A percentile compares a stretch with the other conserved stretches of the same genome.
phyloP scores from a whole-genome alignment of 2,797 vertebrate genomes.

The Sebastes kiyomatsui region DNA sequence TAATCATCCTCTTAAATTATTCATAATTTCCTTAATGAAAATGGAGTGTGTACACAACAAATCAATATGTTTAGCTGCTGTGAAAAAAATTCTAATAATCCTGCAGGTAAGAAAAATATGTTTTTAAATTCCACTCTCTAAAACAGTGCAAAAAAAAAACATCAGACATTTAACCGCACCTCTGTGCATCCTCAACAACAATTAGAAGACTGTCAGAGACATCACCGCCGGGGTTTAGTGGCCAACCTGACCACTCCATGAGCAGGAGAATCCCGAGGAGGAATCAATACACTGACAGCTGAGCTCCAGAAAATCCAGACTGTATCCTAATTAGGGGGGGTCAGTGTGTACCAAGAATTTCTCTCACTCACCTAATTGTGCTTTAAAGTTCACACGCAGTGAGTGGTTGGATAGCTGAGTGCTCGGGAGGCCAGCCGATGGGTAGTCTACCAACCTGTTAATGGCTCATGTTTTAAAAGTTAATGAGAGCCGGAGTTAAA shows the following conservation, averaged over 20 bases:
- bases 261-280: slow-evolving; percentile 58
- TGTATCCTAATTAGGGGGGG: slow-evolving; percentile 78
- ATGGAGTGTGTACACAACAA: slow-evolving; percentile 41
- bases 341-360: slow-evolving; percentile 65
- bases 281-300: slow-evolving; percentile 80
- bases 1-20: slow-evolving; percentile 75
- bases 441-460: slow-evolving; percentile 83
- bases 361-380: slow-evolving; percentile 71
- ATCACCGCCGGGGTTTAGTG: slow-evolving; percentile 31
- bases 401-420: slow-evolving; percentile 62
- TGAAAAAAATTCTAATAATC: slow-evolving; percentile 13
- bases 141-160: neutral
- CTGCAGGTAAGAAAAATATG: neutral
- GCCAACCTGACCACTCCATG: slow-evolving; percentile 43
- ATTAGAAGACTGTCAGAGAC: slow-evolving; percentile 39
- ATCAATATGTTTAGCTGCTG: slow-evolving; percentile 61
- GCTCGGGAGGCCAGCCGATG: slow-evolving; percentile 66
- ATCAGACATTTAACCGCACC: neutral
- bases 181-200: slow-evolving; percentile 28
- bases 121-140: neutral
- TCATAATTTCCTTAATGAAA: slow-evolving; percentile 67
- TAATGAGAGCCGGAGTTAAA: slow-evolving; percentile 84
- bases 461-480: slow-evolving; percentile 84
- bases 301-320: slow-evolving; percentile 70
- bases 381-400: slow-evolving; percentile 75